Conservation (phyloP, 2,888 invertebrate species). For the Agrochola lychnidis region DNA sequence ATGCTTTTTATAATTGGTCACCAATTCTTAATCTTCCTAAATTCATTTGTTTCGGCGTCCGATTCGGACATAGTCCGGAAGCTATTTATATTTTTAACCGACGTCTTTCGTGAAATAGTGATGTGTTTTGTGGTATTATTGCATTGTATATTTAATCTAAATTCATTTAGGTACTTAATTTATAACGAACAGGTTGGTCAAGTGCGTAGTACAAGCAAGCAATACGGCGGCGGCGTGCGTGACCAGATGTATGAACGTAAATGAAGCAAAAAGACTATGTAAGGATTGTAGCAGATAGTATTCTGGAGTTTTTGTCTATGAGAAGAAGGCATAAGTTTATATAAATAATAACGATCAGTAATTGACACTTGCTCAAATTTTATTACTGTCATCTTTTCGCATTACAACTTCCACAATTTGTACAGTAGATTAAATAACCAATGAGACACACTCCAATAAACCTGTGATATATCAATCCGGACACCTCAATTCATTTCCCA, state of each 20-base stretch:
- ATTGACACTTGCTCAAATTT: slow-evolving; percentile 15
- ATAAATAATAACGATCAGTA: background rate
- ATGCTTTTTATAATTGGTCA: background rate
- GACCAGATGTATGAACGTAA: background rate
- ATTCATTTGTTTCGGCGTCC: background rate
- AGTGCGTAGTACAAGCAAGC: background rate
- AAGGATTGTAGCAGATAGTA: background rate
- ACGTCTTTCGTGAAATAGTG: background rate
- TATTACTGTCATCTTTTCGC: slow-evolving; percentile 20
- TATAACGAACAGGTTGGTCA: background rate
- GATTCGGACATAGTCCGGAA: background rate
- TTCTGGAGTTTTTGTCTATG: background rate
- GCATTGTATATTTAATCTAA: background rate
- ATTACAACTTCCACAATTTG: slow-evolving; percentile 42
- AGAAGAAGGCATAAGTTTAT: background rate
- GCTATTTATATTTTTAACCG: background rate
- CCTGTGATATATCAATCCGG: slow-evolving; percentile 39
- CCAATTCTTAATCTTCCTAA: background rate
- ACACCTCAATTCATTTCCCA: slow-evolving; percentile 4
- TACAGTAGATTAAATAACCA: slow-evolving; percentile 58
- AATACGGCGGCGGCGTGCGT: background rate
- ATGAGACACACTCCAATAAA: slow-evolving; percentile 65
- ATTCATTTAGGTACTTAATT: background rate
- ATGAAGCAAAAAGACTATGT: background rate
- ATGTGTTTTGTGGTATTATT: background rate